Base-by-base conservation (phyloP, 2,797 vertebrate genomes). In the Vespertilio murinus region DNA sequence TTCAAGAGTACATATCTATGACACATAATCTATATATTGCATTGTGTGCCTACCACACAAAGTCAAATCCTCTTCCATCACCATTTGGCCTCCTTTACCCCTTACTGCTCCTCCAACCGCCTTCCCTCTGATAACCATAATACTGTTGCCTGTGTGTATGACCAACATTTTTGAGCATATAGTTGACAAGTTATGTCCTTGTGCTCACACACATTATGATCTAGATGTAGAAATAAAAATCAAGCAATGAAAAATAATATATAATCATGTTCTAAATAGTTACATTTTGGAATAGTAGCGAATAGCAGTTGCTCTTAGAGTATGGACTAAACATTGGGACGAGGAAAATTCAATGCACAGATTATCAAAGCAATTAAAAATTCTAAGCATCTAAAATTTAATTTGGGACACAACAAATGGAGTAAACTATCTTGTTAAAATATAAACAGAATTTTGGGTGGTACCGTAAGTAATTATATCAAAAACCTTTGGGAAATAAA, bases 331-430 rank as follows among this genome's bases (percentile, higher is more conserved):
- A 91, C 88, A 69, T 82, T 61, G 1, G 47, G 56, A 79, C 87
- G n/a, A 82, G 9, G 28, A 83, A 94, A 84, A 79, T 65, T 70
- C 30, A 96, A 84, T 75, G 23, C 23, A 82, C 22, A 70, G 16
- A 70, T 74, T 87, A 87, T 79, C 22, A 74, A 92, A 87, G 20
- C 7, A 67, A 64, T 78, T 87, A 78, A 74, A 73, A 77, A 6
- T 64, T 90, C 3, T 85, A 88, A 64, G 38, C 47, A 54, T 90
- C 74, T 90, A 96, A 92, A 87, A 87, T 93, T 93, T 83, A 90
- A 80, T 42, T 16, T 70, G 33, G 3, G 7, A 73, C 85, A 47
- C 28, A 67, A 23, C 20, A 74, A 65, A 70, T 87, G 83, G 23
- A 28, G 54, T 67, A 81, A 89, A 82, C 20, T 69, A 28, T 86